Evolutionary conservation across 2,888 invertebrate species (phyloP), one percentile per base, ranked within the genome.

Genomic region (Chrysolina haemoptera): DNA sequence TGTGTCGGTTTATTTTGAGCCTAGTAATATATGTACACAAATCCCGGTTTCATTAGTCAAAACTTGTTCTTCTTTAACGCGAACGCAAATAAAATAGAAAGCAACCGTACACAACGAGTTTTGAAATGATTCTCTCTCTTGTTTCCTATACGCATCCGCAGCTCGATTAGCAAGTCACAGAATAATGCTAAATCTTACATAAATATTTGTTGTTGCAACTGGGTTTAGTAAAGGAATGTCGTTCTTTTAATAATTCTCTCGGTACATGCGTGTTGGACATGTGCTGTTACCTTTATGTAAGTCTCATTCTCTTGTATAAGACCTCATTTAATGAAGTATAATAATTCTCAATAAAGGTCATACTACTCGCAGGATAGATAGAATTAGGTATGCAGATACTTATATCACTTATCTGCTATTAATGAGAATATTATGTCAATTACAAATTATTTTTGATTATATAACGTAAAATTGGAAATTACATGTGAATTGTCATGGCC

Each of bases 281-380:
- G 71, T 72, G 71, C 68, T 63, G 62, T 67, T 62, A 53, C 10
- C n/a, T 63, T 71, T 72, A 72, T 55, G 43, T 63, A 72, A 72
- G 53, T 12, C 18, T 68, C 40, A 12, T 48, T 62, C 59, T 59
- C 18, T 40, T 53, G 27, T 8, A 66, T 20, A 14, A 67, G 53
- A 67, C 43, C 22, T 41, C 22, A 46, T 46, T 64, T 35, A 8
- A 48, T 40, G n/a, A 67, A 67, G 35, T 50, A 16, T n/a, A 11
- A 16, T n/a, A 16, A 35, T 43, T 65, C 65, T 22, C 8, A 46
- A 53, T 18, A 35, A 67, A 67, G 70, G 70, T 63, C 70, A 70
- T 43, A 41, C 18, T 40, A 14, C 16, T 67, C 20, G 53, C 40
- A 20, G 22, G 6, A 67, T 53, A 2, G 48, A 22, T 48, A 9